phyloP scores from a whole-genome alignment of 2,113 vertebrate species.

The Cinclus cinclus region DNA sequence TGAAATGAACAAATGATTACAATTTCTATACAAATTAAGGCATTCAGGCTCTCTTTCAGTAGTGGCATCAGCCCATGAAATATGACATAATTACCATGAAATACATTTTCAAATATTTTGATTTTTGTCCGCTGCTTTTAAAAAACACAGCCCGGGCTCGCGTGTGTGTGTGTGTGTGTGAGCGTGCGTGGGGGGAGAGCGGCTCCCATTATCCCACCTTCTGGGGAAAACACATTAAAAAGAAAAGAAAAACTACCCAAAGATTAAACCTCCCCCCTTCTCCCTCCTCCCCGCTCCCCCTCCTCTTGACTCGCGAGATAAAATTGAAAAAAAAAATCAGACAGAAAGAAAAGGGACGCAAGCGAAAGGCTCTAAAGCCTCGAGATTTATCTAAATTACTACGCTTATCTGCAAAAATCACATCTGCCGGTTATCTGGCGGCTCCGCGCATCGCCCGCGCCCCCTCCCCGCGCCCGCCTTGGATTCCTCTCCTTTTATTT shows the following conservation, averaged over 20 bases:
- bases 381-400: conserved; percentile 94
- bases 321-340: conserved; percentile 82
- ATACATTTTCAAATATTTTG: conserved; percentile 99
- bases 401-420: conserved; percentile 93
- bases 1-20: conserved; percentile 99
- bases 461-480: not conserved
- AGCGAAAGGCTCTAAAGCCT: conserved; percentile 82
- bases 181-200: conserved; percentile 67
- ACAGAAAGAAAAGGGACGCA: conserved; percentile 65
- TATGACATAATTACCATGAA: conserved; percentile 99
- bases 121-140: conserved; percentile 94
- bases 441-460: conserved; percentile 33
- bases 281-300: not conserved
- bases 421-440: conserved; percentile 90
- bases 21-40: conserved; percentile 99
- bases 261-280: conserved; percentile 79
- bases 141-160: conserved; percentile 90
- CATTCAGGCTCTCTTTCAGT: conserved; percentile 98
- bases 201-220: conserved; percentile 84
- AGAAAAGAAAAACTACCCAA: conserved; percentile 84
- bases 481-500: conserved; percentile 47
- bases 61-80: conserved; percentile 97
- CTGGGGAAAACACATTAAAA: conserved; percentile 89
- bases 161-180: conserved; percentile 43
- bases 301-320: conserved; percentile 88